These are phyloP conservation scores for Sphyrna mokarran DNA, from an alignment of 2,113 vertebrate species.

Conservation along the genomic window DNA sequence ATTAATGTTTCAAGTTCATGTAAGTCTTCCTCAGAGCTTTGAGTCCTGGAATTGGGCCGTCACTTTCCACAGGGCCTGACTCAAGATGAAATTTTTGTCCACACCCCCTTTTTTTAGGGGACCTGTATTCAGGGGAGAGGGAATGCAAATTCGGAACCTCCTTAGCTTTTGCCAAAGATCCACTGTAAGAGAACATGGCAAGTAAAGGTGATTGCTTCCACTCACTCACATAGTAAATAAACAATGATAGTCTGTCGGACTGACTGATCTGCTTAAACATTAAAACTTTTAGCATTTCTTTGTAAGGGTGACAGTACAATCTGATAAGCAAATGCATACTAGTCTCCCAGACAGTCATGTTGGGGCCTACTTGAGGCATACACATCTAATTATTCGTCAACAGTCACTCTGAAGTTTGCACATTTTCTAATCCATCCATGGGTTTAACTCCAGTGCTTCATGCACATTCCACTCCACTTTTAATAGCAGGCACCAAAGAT, in stretches of 20 bases:
- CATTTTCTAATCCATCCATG: background rate
- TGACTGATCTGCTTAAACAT: background rate
- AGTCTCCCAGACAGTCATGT: background rate
- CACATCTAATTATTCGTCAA: background rate
- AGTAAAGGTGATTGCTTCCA: background rate
- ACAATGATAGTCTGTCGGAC: background rate
- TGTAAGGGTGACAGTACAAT: background rate
- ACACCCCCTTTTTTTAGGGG: background rate
- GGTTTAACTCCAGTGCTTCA: background rate
- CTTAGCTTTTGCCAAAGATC: background rate
- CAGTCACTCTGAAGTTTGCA: background rate
- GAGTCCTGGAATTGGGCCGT: background rate
- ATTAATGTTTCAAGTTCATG: no score
- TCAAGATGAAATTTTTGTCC: background rate
- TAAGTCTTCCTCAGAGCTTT: no score
- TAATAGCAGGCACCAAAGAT: background rate
- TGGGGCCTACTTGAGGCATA: background rate
- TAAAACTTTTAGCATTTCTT: background rate
- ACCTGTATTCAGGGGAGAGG: background rate
- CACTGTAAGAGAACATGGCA: background rate
- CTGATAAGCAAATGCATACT: background rate
- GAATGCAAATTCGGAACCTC: background rate
- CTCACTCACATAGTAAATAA: background rate
- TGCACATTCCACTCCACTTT: background rate
- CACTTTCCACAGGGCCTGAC: background rate